Percentiles rank a stretch among this genome's conserved stretches.
Evolutionary conservation across 2,888 invertebrate genomes (phyloP).

Genomic region (Parnassius glacialis): DNA sequence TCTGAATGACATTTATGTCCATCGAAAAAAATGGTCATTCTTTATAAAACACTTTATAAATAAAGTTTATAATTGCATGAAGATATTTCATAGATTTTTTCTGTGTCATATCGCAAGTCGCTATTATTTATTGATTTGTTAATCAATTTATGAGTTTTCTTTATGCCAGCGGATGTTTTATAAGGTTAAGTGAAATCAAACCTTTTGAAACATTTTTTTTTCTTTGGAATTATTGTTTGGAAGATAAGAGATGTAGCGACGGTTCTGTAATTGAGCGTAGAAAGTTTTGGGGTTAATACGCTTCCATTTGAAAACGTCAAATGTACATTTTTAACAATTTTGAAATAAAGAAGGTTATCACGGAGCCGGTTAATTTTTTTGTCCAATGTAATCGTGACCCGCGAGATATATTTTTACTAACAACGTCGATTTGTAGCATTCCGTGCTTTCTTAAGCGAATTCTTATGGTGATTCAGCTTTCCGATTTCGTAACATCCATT

Average conservation of each 20-base stretch:
- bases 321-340: constrained; percentile 28
- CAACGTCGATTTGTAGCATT: constrained; percentile 25
- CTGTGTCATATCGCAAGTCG: constrained; percentile 36
- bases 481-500: constrained; percentile 21
- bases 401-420: constrained; percentile 27
- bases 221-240: constrained; percentile 35
- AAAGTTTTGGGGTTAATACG: constrained; percentile 38
- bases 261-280: constrained; percentile 35
- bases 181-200: constrained; percentile 53
- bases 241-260: constrained; percentile 30
- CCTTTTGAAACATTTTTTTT: constrained; percentile 35
- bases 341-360: constrained; percentile 27
- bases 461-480: constrained; percentile 21
- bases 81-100: constrained; percentile 22
- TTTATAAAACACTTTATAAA: constrained; percentile 5
- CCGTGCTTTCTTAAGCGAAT: constrained; percentile 26
- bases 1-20: constrained; percentile 5
- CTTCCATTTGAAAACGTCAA: constrained; percentile 34
- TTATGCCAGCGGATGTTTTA: constrained; percentile 50
- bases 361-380: constrained; percentile 17
- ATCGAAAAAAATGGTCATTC: constrained; percentile 10
- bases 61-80: constrained; percentile 31
- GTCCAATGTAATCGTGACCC: constrained; percentile 7
- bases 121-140: constrained; percentile 70
- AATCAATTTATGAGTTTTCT: constrained; percentile 68